Evolutionary conservation across 2,888 invertebrate species (phyloP), one percentile per base, ranked within the genome.

Genomic region (Macropis europaea): DNA sequence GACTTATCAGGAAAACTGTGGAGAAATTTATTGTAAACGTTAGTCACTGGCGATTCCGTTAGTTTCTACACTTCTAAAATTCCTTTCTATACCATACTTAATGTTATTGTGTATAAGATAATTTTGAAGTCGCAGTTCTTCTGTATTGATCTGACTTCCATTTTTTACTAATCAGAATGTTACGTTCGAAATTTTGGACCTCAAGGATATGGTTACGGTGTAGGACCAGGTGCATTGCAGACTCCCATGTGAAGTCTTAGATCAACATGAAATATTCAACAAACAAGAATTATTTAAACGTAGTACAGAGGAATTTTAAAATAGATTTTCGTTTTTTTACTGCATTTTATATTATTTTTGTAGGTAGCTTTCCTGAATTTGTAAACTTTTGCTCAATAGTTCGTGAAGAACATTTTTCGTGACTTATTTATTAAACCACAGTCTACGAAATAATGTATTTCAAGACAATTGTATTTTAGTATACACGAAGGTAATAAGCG

Each of bases 11-110:
- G 91, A 91, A 73, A 90, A 90, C 63, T 90, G 90, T 47, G 90
- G 91, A 7, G 91, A 92, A 81, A 91, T 92, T 76, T 92, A 91
- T 81, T 92, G 92, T 82, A 91, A 91, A 88, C 90, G 92, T 92
- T 86, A 88, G 91, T 87, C 15, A 13, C 6, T 22, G 26, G 15
- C 6, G 30, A 15, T 26, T 42, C 32, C 13, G 2, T 15, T n/a
- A 22, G 3, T 11, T 24, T 13, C 11, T n/a, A 7, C 7, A 4
- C 1, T 15, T 3, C 9, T 5, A 36, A 26, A n/a, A 59, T 19
- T 36, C 3, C 13, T 7, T 17, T 13, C 17, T 11, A 6, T 7
- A 9, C 9, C 17, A 6, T 19, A 13, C 3, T 13, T 30, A 11
- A 6, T 7, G 9, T 34, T 26, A 36, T 11, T 7, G 13, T 15